A percentile compares a stretch with the other conserved stretches of the same genome.
Conservation (phyloP, 2,113 vertebrate genomes). For the Bombycilla garrulus region DNA sequence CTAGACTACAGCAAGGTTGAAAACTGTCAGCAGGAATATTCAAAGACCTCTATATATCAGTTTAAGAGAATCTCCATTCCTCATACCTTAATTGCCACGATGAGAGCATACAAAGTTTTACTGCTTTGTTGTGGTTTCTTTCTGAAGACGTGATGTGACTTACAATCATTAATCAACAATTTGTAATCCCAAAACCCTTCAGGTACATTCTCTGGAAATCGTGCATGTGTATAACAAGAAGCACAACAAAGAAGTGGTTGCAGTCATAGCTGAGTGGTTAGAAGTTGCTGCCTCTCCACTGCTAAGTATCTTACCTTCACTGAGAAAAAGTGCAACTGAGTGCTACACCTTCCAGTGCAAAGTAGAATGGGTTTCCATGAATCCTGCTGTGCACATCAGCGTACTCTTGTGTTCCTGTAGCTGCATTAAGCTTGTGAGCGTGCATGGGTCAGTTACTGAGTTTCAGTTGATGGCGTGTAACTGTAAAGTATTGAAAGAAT, state of each 20-base stretch:
- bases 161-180: background rate
- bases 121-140: constrained; percentile 54
- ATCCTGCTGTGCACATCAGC: background rate
- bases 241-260: background rate
- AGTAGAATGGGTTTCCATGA: background rate
- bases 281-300: background rate
- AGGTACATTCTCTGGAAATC: constrained; percentile 8
- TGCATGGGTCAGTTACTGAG: background rate
- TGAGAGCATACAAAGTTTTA: background rate
- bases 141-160: background rate
- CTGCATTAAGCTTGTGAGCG: background rate
- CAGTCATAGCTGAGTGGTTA: background rate
- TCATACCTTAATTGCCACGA: background rate
- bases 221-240: background rate
- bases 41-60: background rate
- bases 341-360: background rate
- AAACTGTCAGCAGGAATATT: constrained; percentile 1
- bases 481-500: background rate
- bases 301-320: background rate
- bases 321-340: background rate
- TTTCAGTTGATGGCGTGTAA: background rate
- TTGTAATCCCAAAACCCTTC: constrained; percentile 32
- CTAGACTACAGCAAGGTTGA: background rate
- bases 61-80: background rate
- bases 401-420: background rate